Evolutionary conservation across 2,797 vertebrate genomes (phyloP).

Genomic region (Salarias fasciatus): DNA sequence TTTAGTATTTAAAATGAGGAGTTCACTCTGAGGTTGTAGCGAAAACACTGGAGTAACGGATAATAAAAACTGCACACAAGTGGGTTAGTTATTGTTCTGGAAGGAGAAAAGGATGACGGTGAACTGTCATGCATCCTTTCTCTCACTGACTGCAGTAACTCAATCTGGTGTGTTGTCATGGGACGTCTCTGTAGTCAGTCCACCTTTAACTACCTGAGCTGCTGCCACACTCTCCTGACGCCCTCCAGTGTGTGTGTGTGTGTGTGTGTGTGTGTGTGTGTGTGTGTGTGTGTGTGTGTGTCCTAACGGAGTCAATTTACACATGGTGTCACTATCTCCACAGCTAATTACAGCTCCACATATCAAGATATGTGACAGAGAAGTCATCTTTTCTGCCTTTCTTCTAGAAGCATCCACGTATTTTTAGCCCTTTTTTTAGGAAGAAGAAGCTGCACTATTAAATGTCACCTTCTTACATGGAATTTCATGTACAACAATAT

Average conservation of each 20-base stretch:
- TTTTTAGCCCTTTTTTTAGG: too few species aligned
- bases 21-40: neutral
- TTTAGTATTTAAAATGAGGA: neutral
- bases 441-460: too few species aligned
- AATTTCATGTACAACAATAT: neutral
- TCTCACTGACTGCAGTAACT: constrained; percentile 28
- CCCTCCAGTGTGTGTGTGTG: constrained; percentile 20
- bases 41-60: neutral
- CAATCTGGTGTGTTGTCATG: constrained; percentile 43
- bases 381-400: constrained; percentile 17
- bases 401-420: constrained; percentile 38
- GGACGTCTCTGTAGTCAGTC: constrained; percentile 20
- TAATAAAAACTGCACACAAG: neutral
- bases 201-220: constrained; percentile 54
- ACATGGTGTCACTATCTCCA: constrained; percentile 34
- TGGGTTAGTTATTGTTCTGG: constrained; percentile 2
- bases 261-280: too few species aligned
- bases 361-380: constrained; percentile 27
- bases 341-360: constrained; percentile 43
- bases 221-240: constrained; percentile 43
- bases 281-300: constrained; percentile 12
- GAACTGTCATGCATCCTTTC: constrained; percentile 19
- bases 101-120: neutral
- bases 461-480: too few species aligned
- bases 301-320: constrained; percentile 54